Evolutionary conservation across 64 coral and sea anemone species (phyloP).

Genomic region (Astreopora myriophthalma): DNA sequence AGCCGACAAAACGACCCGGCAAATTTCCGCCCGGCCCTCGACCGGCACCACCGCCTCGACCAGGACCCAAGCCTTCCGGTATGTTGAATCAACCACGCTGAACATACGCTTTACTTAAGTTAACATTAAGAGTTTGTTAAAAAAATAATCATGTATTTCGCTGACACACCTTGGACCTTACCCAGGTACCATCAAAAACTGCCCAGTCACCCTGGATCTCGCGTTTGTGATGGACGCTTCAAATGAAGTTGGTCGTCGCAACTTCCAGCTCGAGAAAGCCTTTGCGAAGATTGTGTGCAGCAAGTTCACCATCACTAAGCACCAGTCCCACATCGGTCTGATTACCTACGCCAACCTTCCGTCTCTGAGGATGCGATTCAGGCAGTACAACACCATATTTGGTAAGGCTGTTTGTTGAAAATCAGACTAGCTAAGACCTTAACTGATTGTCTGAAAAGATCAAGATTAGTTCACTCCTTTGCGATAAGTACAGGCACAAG

Average conservation of each 20-base stretch:
- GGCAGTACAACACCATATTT: constrained; percentile 44
- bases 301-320: constrained; percentile 79
- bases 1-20: background rate
- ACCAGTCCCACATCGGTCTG: constrained; percentile 83
- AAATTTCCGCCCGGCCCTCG: background rate
- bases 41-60: constrained; percentile 1
- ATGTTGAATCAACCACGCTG: background rate
- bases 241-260: constrained; percentile 59
- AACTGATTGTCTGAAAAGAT: background rate
- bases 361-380: constrained; percentile 52
- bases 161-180: background rate
- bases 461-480: background rate
- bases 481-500: no score
- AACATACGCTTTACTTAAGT: no score
- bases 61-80: constrained; percentile 19
- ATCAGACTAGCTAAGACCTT: background rate
- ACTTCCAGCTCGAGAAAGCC: constrained; percentile 75
- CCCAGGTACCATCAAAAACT: constrained; percentile 34
- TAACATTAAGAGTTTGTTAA: no score
- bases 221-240: constrained; percentile 83
- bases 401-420: background rate
- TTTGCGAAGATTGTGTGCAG: constrained; percentile 66
- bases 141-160: no score
- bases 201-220: constrained; percentile 81
- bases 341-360: constrained; percentile 70